Percentiles rank a stretch among this genome's conserved stretches.
Conservation (phyloP, 2,797 vertebrate genomes). For the Melanotaenia boesemani region DNA sequence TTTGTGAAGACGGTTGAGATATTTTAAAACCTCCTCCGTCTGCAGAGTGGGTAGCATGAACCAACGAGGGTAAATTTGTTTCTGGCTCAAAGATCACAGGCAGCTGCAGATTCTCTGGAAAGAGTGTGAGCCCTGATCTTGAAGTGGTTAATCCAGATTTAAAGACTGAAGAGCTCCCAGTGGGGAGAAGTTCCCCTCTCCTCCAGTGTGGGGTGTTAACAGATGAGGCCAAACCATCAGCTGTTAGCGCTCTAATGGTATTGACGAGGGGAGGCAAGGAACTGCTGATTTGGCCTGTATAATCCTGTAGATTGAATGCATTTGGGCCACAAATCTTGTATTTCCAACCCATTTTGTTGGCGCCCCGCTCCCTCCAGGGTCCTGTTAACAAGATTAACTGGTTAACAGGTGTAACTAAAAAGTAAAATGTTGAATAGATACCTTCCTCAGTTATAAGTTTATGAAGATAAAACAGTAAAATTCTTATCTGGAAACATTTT, state of each 20-base stretch:
- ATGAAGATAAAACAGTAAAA: too few species aligned
- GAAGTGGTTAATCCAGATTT: constrained; percentile 45
- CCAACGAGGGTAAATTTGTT: constrained; percentile 47
- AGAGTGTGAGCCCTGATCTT: constrained; percentile 17
- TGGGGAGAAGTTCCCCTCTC: constrained; percentile 4
- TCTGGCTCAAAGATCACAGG: constrained; percentile 70
- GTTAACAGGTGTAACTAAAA: too few species aligned
- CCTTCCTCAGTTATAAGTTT: too few species aligned
- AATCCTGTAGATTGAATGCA: constrained; percentile 1
- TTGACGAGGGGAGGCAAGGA: constrained; percentile 26
- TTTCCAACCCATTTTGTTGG: too few species aligned
- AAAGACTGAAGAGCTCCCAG: constrained; percentile 28
- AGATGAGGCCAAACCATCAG: constrained; percentile 47
- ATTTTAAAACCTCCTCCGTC: constrained; percentile 47
- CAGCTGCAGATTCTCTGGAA: constrained; percentile 29
- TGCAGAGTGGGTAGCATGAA: constrained; percentile 52
- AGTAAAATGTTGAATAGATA: too few species aligned
- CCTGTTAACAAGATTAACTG: too few species aligned
- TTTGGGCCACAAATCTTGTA: background rate
- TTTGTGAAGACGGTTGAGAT: constrained; percentile 31
- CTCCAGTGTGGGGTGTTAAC: constrained; percentile 20
- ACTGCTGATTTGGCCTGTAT: background rate
- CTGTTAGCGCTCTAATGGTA: constrained; percentile 34
- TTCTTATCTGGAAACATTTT: too few species aligned
- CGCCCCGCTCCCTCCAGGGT: too few species aligned